Conservation (phyloP, 2,888 invertebrate genomes). For the Apeira syringaria region DNA sequence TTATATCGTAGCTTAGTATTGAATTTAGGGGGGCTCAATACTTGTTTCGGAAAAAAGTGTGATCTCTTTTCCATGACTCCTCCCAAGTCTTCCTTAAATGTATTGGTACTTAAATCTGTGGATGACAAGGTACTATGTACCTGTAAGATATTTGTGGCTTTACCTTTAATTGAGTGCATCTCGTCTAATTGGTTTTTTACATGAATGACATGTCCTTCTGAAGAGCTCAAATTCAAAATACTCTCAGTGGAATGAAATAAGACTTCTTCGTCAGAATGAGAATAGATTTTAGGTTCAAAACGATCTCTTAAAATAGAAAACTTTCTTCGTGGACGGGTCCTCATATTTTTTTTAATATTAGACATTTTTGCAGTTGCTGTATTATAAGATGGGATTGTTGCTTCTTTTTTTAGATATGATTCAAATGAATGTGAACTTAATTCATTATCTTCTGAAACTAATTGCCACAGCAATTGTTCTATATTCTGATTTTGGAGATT, state of each 20-base stretch:
- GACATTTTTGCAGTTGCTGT: conserved; percentile 52
- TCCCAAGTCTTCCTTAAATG: conserved; percentile 71
- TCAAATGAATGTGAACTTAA: conserved; percentile 65
- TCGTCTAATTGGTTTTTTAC: conserved; percentile 51
- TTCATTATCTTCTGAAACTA: conserved; percentile 69
- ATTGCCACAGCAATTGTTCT: conserved; percentile 72
- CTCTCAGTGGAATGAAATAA: conserved; percentile 66
- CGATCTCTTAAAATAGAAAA: conserved; percentile 83
- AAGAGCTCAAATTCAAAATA: conserved; percentile 45
- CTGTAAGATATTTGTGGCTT: conserved; percentile 15
- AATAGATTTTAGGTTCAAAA: conserved; percentile 77
- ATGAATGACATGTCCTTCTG: conserved; percentile 48
- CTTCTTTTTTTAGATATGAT: conserved; percentile 72
- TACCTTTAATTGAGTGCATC: conserved; percentile 14
- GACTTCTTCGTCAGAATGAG: conserved; percentile 74
- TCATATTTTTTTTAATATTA: conserved; percentile 63
- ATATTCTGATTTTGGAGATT: conserved; percentile 60
- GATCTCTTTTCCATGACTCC: conserved; percentile 79
- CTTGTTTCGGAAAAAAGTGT: conserved; percentile 83
- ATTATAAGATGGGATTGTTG: conserved; percentile 11
- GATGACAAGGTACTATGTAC: conserved; percentile 24
- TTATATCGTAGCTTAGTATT: conserved; percentile 72
- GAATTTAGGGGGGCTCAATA: conserved; percentile 82
- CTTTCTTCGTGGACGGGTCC: conserved; percentile 79
- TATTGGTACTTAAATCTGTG: conserved; percentile 31